Conservation (phyloP, 2,888 invertebrate species). For the Pollenia labialis region DNA sequence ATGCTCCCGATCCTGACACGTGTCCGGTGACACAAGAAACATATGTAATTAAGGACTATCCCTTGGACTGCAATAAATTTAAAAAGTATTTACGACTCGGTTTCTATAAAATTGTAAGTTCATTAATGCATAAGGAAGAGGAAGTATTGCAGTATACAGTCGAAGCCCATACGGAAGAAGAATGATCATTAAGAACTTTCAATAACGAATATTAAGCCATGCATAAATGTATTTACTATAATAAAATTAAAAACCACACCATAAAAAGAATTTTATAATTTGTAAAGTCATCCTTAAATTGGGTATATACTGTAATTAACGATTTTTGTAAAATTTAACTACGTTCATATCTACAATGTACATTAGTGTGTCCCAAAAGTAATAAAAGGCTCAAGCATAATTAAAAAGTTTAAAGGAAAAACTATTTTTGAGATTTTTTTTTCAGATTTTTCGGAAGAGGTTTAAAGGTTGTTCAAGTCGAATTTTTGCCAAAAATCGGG, state of each 20-base stretch:
- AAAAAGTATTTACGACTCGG: constrained; percentile 75
- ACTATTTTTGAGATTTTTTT: too few relatives aligned
- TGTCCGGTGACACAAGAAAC: constrained; percentile 77
- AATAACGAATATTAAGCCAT: not conserved
- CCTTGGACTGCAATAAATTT: constrained; percentile 74
- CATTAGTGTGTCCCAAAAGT: too few relatives aligned
- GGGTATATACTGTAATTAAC: too few relatives aligned
- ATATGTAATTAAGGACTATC: constrained; percentile 77
- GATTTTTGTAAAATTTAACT: too few relatives aligned
- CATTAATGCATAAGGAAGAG: constrained; percentile 68
- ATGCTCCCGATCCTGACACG: constrained; percentile 79
- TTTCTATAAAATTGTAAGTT: constrained; percentile 73
- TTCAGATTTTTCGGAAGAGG: too few relatives aligned
- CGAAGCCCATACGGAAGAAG: constrained; percentile 73
- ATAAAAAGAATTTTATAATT: not conserved
- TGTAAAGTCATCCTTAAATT: too few relatives aligned
- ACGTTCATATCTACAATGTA: too few relatives aligned
- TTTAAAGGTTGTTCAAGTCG: too few relatives aligned
- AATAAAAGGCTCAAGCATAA: too few relatives aligned
- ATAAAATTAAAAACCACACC: constrained; percentile 40
- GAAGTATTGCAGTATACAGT: constrained; percentile 75
- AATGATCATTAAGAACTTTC: not conserved
- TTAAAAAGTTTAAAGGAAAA: too few relatives aligned
- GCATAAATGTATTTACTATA: not conserved
- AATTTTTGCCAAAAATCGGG: too few relatives aligned